These are phyloP conservation scores for Conops quadrifasciatus DNA, from an alignment of 2,888 invertebrate species.

Conservation along the genomic window DNA sequence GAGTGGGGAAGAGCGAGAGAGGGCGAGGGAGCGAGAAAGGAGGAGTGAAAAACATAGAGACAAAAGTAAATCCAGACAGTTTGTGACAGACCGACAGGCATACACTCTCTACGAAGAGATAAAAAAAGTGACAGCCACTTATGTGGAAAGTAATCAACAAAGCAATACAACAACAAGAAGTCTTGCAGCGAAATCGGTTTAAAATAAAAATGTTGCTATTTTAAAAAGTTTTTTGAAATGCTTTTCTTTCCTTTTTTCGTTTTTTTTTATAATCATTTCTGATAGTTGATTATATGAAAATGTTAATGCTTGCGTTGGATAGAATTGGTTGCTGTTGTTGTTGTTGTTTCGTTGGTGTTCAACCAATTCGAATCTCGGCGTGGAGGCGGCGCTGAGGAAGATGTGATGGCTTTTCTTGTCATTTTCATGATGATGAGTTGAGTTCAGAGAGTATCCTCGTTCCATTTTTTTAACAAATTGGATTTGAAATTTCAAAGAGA, in stretches of 20 bases:
- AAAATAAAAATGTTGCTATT: not conserved
- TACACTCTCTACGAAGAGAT: too few species aligned
- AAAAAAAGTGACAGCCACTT: too few species aligned
- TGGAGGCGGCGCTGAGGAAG: too few species aligned
- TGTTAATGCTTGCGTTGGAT: constrained; percentile 3
- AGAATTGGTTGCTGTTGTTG: not conserved
- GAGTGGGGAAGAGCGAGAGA: too few species aligned
- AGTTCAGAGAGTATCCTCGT: constrained; percentile 17
- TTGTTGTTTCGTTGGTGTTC: not conserved
- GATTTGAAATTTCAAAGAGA: constrained; percentile 4
- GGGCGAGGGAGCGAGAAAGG: not conserved
- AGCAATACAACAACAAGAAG: not conserved
- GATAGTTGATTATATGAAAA: too few species aligned
- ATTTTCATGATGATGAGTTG: constrained; percentile 9
- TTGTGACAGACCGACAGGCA: too few species aligned
- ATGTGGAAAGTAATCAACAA: too few species aligned
- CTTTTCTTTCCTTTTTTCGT: not conserved
- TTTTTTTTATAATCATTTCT: not conserved
- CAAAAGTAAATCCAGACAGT: not conserved
- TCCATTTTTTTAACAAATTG: constrained; percentile 21
- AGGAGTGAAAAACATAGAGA: constrained; percentile 1
- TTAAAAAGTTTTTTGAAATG: not conserved
- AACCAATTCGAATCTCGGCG: too few species aligned
- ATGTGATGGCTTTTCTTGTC: constrained; percentile 3
- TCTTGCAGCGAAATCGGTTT: constrained; percentile 14